phyloP scores from a whole-genome alignment of 1,140 invertebrate species.

The Bursaphelenchus mucronatus region DNA sequence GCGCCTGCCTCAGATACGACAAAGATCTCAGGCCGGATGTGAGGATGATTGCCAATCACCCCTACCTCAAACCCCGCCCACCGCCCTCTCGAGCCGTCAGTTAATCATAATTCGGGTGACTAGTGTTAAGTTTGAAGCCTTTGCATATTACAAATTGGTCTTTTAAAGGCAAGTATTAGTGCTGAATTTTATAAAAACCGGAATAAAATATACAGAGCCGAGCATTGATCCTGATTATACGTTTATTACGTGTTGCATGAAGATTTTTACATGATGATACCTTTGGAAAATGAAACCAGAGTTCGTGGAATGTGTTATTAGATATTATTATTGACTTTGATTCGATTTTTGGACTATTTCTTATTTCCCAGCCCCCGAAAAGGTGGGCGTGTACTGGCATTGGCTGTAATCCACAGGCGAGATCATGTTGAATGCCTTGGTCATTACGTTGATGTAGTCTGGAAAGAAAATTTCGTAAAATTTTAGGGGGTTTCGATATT shows the following conservation, averaged over 20 bases:
- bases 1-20: background rate
- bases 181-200: no score
- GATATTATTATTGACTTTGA: background rate
- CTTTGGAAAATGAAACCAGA: constrained; percentile 58
- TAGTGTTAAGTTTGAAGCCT: no score
- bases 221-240: constrained; percentile 13
- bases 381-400: constrained; percentile 60
- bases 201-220: no score
- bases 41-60: background rate
- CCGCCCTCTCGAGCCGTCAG: no score
- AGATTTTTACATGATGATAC: constrained; percentile 80
- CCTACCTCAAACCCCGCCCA: no score
- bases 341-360: no score
- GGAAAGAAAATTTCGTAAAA: constrained; percentile 28
- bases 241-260: constrained; percentile 7
- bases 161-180: no score
- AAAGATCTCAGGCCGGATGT: background rate
- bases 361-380: constrained; percentile 59
- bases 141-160: no score
- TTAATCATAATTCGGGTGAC: no score
- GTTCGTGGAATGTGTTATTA: background rate
- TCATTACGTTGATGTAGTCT: constrained; percentile 61
- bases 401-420: constrained; percentile 60
- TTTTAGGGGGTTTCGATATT: constrained; percentile 1
- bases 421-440: constrained; percentile 61